Conservation (phyloP, 2,888 invertebrate genomes). For the Amitus sp. region DNA sequence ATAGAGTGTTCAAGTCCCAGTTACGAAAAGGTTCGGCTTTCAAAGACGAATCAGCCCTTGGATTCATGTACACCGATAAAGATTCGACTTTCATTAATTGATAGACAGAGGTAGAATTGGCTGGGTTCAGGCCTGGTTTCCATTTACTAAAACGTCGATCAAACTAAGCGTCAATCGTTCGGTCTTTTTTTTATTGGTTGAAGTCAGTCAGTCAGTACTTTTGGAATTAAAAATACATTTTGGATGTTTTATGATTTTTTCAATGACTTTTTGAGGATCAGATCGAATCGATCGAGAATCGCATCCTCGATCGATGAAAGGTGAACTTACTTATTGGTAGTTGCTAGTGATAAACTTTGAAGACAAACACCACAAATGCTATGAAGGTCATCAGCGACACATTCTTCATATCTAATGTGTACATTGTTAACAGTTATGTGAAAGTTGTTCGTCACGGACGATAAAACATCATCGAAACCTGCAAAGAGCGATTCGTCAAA, state of each 20-base stretch:
- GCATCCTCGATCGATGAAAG: no score
- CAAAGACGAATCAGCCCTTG: slow-evolving; percentile 64
- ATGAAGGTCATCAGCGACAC: slow-evolving; percentile 73
- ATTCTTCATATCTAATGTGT: slow-evolving; percentile 85
- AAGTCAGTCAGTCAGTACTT: no score
- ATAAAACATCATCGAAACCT: slow-evolving; percentile 77
- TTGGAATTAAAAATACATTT: no score
- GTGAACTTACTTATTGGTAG: slow-evolving; percentile 76
- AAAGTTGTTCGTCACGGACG: slow-evolving; percentile 82
- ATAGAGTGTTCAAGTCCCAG: slow-evolving; percentile 68
- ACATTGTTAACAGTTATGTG: slow-evolving; percentile 82
- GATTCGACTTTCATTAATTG: slow-evolving; percentile 83
- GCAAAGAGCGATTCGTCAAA: slow-evolving; percentile 47
- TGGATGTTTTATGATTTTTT: no score
- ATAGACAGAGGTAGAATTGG: slow-evolving; percentile 72
- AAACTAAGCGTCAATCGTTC: no score
- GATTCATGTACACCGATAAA: slow-evolving; percentile 82
- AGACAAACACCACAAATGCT: slow-evolving; percentile 82
- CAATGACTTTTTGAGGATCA: no score
- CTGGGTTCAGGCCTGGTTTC: slow-evolving; percentile 75
- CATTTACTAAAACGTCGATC: slow-evolving; percentile 72
- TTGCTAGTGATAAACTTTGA: slow-evolving; percentile 80
- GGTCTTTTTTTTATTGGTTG: no score
- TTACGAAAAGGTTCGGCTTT: slow-evolving; percentile 41
- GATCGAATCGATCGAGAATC: no score